Base-by-base conservation (phyloP, 2,888 invertebrate genomes). In the Pteria penguin region DNA sequence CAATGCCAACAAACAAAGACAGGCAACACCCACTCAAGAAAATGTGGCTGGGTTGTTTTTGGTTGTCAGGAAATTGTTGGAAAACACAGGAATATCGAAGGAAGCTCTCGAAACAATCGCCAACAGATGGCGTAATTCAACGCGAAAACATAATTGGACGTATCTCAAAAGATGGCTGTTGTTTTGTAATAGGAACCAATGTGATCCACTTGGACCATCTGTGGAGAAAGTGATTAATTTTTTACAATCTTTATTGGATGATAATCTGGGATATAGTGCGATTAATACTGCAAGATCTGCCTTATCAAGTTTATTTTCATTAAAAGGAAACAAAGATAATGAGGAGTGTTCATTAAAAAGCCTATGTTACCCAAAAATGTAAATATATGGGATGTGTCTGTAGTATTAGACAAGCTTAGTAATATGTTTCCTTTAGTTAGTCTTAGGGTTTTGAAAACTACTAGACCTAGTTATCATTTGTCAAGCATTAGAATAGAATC, bases 121-220 rank as follows among this genome's bases (percentile, higher is more conserved):
- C 22, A 26, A 36, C 1, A 78, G 80, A 18, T 84, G 84, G 81
- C 54, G 76, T 65, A 11, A 26, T 2, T 72, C 77, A 22, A 82
- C 81, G 4, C 33, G 54, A 29, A 61, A 55, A 54, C 76, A 76
- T 52, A 78, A 82, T 67, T 0, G 26, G 24, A 58, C 55, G 18
- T 74, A 69, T 58, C 31, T 77, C 31, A 36, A 75, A 65, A 70
- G 57, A 58, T 79, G 81, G 76, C 18, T 70, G 33, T n/a, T 22
- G n/a, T 79, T 82, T 77, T 74, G 76, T 63, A 33, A 36, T n/a
- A n/a, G 61, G 36, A 54, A 29, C 18, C 2, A 68, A 45, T 33
- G 29, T 67, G 62, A 68, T 76, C 33, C 62, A 45, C 18, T 72
- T 75, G 55, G 36, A 32, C 57, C 79, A 55, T 27, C 32, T 76